Percentiles rank a stretch among this genome's conserved stretches.
These are phyloP conservation scores for Mylabris phalerata DNA, from an alignment of 1,140 invertebrate genomes.

Conservation along the genomic window DNA sequence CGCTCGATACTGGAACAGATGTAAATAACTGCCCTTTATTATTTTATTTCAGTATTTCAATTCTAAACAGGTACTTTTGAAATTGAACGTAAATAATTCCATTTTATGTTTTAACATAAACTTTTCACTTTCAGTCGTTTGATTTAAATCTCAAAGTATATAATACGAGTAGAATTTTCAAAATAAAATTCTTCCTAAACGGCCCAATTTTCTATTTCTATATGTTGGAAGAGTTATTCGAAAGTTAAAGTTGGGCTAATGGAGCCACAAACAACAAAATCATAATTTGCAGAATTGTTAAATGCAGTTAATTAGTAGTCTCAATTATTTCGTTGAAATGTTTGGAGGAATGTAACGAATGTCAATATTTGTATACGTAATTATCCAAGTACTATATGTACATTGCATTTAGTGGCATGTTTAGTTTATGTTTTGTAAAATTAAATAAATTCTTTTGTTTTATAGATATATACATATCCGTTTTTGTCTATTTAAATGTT, in stretches of 20 bases:
- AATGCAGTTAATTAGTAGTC: too few species aligned
- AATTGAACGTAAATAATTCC: slow-evolving; percentile 18
- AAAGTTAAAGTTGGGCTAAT: too few species aligned
- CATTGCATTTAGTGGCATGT: neutral
- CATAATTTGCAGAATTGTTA: too few species aligned
- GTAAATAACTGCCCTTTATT: slow-evolving; percentile 20
- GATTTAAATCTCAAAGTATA: slow-evolving; percentile 4
- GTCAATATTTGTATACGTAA: slow-evolving; percentile 10
- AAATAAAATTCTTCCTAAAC: neutral
- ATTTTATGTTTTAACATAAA: slow-evolving; percentile 15
- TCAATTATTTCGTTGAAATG: too few species aligned
- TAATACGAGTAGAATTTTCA: neutral
- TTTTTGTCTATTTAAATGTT: too few species aligned
- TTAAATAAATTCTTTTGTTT: neutral
- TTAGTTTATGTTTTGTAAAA: neutral
- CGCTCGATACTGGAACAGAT: slow-evolving; percentile 18
- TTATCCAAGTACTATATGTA: neutral
- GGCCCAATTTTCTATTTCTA: neutral
- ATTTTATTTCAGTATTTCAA: slow-evolving; percentile 18
- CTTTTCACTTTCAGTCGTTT: slow-evolving; percentile 14
- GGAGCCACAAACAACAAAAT: too few species aligned
- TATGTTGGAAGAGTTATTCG: too few species aligned
- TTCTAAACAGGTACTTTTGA: slow-evolving; percentile 19
- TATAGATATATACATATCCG: neutral
- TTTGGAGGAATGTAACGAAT: neutral